Base-by-base conservation (phyloP, 2,888 invertebrate species). In the Rotaria macrura region DNA sequence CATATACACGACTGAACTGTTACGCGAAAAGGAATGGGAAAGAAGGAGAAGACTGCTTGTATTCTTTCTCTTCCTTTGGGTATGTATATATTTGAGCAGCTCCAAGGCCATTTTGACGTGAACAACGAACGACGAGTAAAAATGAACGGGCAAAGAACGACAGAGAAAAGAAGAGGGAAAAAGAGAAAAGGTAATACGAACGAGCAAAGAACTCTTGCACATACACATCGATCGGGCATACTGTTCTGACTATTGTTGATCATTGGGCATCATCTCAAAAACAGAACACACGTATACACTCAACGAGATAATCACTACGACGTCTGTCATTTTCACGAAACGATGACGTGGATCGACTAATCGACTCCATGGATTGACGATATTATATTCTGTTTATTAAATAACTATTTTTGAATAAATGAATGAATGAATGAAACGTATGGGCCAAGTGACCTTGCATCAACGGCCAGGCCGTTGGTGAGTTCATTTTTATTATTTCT, bases 61-160 rank as follows among this genome's bases (percentile, higher is more conserved):
- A 65, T 25, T 65, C 65, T 34, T 65, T 65, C 34, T 34, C 34
- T 20, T 65, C 65, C 34, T 52, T 34, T 65, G 65, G 34, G 34
- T 65, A 65, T 65, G 65, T 65, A 65, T 65, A 65, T 65, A 65
- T 65, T 65, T 65, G 65, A 65, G 65, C 65, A 65, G 65, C 65
- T 65, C 65, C 65, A 65, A 65, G 65, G 65, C 17, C 65, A 65
- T 14, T 65, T 65, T 65, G 65, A 65, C 65, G 65, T 65, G 65
- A 65, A 34, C 65, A 65, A 34, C 65, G 34, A 65, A 65, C 65
- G 34, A 65, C 65, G 65, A 65, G 65, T 65, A 34, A 65, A 65
- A 34, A 65, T 65, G 34, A 65, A 65, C 65, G 65, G 65, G 65
- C 65, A 65, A 34, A 65, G 34, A 65, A 65, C 34, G 65, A 29